Percentiles rank a stretch among this genome's conserved stretches.
Conservation (phyloP, 2,113 vertebrate species). For the Origma solitaria region DNA sequence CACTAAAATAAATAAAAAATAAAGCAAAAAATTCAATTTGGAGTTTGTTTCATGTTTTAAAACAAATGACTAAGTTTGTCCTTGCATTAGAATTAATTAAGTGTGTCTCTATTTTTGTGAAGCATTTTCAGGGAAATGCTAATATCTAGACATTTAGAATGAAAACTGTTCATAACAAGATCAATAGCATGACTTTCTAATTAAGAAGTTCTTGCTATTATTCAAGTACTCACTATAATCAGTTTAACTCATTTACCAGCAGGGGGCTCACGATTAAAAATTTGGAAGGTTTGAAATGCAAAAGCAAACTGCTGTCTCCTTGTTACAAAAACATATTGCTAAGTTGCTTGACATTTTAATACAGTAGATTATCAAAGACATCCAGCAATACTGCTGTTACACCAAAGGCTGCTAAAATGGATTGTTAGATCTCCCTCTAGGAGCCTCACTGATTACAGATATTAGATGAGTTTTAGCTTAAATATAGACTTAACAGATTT, state of each 20-base stretch:
- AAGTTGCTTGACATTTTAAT: neutral
- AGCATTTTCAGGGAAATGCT: slow-evolving; percentile 3
- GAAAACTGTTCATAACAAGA: slow-evolving; percentile 18
- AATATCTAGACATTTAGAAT: slow-evolving; percentile 4
- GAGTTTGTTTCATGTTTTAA: slow-evolving; percentile 3
- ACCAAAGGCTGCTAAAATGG: neutral
- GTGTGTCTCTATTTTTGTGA: neutral
- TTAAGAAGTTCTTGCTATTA: neutral
- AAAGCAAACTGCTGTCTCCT: neutral
- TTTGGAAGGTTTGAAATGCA: neutral
- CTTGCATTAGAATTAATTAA: slow-evolving; percentile 46
- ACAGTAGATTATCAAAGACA: neutral
- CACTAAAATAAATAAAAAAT: neutral
- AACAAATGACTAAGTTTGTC: slow-evolving; percentile 19
- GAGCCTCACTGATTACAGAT: neutral
- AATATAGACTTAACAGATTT: neutral
- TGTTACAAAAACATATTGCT: neutral
- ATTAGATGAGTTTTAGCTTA: slow-evolving; percentile 13
- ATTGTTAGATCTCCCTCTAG: neutral
- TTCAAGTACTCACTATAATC: neutral
- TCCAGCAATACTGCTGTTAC: neutral
- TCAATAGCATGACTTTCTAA: slow-evolving; percentile 30
- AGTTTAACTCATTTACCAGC: neutral
- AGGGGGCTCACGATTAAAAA: slow-evolving; percentile 18
- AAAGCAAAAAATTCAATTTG: neutral